A percentile compares a stretch with the other conserved stretches of the same genome.
Evolutionary conservation across 37 sponge, comb jelly and placozoan genomes (phyloP).

Genomic region (Halichondria panicea): DNA sequence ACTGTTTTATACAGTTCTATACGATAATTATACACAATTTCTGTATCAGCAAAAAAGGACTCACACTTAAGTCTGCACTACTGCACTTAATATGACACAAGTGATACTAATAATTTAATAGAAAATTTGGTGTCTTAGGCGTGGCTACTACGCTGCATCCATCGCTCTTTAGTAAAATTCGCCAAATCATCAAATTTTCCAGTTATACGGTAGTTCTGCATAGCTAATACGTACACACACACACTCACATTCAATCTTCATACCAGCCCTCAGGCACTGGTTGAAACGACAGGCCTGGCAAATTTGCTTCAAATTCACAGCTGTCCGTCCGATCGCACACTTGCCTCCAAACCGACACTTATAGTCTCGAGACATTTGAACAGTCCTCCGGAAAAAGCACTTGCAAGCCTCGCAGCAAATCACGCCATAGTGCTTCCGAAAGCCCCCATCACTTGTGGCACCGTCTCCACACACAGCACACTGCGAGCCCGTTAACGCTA

Average conservation of each 20-base stretch:
- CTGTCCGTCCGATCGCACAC: conserved; percentile 70
- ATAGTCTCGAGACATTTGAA: conserved; percentile 90
- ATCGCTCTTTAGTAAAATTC: neutral
- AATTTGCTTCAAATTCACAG: conserved; percentile 75
- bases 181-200: too few relatives aligned
- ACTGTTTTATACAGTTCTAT: neutral
- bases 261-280: conserved; percentile 85
- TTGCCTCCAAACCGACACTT: conserved; percentile 72
- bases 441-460: conserved; percentile 28
- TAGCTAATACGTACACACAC: neutral
- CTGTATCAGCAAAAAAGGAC: too few relatives aligned
- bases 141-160: neutral
- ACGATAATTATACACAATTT: too few relatives aligned
- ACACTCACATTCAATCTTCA: conserved; percentile 87
- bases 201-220: neutral
- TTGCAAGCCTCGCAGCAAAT: conserved; percentile 96
- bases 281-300: conserved; percentile 93
- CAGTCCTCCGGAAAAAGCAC: conserved; percentile 92
- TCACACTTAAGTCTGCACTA: too few relatives aligned
- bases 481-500: conserved; percentile 18
- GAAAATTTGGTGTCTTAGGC: too few relatives aligned
- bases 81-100: too few relatives aligned
- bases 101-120: too few relatives aligned
- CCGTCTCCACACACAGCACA: conserved; percentile 84
- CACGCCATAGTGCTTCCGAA: conserved; percentile 87